A percentile compares a stretch with the other conserved stretches of the same genome.
Conservation (phyloP, 2,113 vertebrate genomes). For the Malurus elegans region DNA sequence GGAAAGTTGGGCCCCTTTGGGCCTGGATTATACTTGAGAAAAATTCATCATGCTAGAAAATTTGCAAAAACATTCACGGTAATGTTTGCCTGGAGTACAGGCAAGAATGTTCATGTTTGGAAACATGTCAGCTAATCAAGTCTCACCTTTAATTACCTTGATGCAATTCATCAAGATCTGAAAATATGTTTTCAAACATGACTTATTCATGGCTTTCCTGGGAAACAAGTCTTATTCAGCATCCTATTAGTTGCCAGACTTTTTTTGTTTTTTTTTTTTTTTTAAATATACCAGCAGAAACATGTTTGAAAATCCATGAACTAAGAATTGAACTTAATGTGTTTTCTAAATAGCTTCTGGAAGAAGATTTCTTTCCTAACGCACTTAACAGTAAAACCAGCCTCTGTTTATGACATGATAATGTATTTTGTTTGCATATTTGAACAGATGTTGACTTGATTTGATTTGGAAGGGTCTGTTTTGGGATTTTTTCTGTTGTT, state of each 20-base stretch:
- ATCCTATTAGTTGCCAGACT: neutral
- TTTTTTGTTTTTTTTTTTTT: neutral
- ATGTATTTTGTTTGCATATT: constrained; percentile 2
- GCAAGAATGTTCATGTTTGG: constrained; percentile 56
- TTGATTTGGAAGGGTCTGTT: neutral
- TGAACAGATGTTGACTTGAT: neutral
- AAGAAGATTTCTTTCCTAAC: constrained; percentile 7
- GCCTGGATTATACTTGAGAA: constrained; percentile 19
- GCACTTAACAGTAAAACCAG: neutral
- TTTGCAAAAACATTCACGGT: constrained; percentile 19
- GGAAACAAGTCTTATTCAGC: neutral
- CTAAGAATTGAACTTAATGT: neutral
- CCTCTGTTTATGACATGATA: neutral
- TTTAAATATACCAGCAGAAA: neutral
- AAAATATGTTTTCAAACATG: constrained; percentile 19
- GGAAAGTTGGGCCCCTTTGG: constrained; percentile 9
- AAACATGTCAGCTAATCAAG: constrained; percentile 43
- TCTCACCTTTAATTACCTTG: constrained; percentile 54
- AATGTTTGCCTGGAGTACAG: constrained; percentile 39
- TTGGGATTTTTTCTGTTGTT: neutral
- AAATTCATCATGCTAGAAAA: constrained; percentile 27
- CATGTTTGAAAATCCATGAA: neutral
- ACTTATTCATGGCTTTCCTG: constrained; percentile 35
- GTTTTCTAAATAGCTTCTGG: constrained; percentile 20
- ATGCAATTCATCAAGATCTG: constrained; percentile 41